Evolutionary conservation across 35 echinoderm and acorn worm species (phyloP).

Genomic region (Amphiura filiformis): DNA sequence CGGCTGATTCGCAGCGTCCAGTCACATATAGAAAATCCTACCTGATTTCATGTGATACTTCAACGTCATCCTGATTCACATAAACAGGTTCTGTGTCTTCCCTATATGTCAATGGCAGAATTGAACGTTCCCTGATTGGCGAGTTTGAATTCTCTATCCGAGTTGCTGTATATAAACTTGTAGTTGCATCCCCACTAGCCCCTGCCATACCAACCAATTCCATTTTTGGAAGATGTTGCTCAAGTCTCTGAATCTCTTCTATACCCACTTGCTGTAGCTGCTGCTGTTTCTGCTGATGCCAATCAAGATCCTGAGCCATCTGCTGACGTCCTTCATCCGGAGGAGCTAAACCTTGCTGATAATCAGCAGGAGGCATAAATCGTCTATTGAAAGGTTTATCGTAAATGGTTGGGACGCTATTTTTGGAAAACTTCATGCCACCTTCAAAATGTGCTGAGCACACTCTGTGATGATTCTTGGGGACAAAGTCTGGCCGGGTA

Average conservation of each 20-base stretch:
- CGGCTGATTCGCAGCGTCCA: too few relatives aligned
- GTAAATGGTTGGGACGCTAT: not conserved
- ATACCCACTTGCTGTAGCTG: too few relatives aligned
- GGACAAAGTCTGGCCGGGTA: not conserved
- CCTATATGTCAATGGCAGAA: not conserved
- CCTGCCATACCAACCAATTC: not conserved
- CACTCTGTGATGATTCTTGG: conserved; percentile 1
- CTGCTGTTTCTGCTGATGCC: not conserved
- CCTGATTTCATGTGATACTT: not conserved
- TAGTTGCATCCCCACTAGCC: not conserved
- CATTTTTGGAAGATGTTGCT: too few relatives aligned
- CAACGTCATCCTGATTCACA: not conserved
- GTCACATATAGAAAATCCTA: not conserved
- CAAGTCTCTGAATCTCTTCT: too few relatives aligned
- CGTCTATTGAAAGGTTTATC: not conserved
- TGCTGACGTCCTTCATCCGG: not conserved
- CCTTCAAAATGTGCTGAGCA: not conserved
- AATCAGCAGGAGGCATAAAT: not conserved
- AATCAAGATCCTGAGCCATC: not conserved
- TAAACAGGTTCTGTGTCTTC: not conserved
- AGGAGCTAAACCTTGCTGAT: not conserved
- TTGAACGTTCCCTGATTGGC: not conserved
- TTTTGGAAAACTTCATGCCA: not conserved
- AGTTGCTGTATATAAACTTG: not conserved
- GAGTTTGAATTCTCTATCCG: not conserved